These are phyloP conservation scores for Nyctibius grandis DNA, from an alignment of 2,797 vertebrate species.

Conservation along the genomic window DNA sequence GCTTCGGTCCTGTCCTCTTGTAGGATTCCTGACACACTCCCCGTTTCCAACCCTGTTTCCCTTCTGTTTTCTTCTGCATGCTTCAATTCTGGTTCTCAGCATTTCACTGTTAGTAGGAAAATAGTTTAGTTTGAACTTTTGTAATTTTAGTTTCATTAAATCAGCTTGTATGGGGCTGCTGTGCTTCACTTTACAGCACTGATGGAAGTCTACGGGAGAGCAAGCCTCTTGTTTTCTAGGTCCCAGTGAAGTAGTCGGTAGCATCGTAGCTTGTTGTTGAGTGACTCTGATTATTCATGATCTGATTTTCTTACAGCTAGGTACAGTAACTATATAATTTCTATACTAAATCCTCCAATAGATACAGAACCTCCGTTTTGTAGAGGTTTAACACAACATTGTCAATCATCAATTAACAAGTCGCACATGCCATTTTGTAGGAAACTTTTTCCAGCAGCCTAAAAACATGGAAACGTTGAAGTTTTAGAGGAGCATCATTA, in stretches of 20 bases:
- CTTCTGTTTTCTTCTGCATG: constrained; percentile 72
- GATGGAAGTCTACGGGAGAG: background rate
- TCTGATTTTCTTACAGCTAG: background rate
- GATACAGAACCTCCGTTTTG: background rate
- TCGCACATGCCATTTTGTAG: background rate
- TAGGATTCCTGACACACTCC: constrained; percentile 38
- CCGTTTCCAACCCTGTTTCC: constrained; percentile 33
- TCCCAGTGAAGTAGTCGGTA: background rate
- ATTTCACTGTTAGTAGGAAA: constrained; percentile 32
- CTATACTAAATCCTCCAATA: background rate
- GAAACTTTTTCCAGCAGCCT: background rate
- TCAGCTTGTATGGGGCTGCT: background rate
- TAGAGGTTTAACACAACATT: background rate
- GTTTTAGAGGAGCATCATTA: background rate
- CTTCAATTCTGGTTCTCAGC: constrained; percentile 42
- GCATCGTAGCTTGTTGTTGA: background rate
- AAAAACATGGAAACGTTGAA: background rate
- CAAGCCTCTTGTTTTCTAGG: background rate
- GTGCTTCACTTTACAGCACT: background rate
- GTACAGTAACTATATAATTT: background rate
- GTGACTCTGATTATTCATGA: background rate
- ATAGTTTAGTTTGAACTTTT: background rate
- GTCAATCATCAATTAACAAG: background rate
- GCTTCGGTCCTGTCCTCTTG: constrained; percentile 48
- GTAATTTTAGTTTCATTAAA: background rate